Base-by-base conservation (phyloP, 2,888 invertebrate species). In the Ditula angustiorana region DNA sequence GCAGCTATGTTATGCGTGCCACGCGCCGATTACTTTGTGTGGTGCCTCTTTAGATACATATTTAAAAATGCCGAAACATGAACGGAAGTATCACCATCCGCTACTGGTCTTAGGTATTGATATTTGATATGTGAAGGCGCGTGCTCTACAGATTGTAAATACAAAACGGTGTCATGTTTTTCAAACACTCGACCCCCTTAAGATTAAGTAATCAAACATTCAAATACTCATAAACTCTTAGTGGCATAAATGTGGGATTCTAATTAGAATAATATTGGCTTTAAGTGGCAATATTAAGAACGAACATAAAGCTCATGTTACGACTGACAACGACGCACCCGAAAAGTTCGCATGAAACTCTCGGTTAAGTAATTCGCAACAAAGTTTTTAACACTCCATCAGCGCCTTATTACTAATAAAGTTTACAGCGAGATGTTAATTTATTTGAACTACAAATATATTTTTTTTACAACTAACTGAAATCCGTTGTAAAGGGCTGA, bases 1-100 rank as follows among this genome's bases (percentile, higher is more conserved):
- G 24, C 7, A 58, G 41, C 57, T 33, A 44, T 44, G 57, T 58
- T 37, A 63, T 63, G 63, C 63, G 50, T 33, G n/a, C 41, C 62
- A 57, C 62, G 57, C 41, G 62, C 62, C 52, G 11, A 7, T 33
- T 44, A 44, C 50, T 56, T 37, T 60, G 56, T 53, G 64, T 52
- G 58, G 58, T 49, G 46, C 35, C 49, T 26, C 16, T 35, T 47
- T 52, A 28, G 35, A 37, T 46, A 64, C 28, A 37, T 53, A 53
- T 53, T 59, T 58, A 21, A 46, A 50, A 33, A 19, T 44, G 47
- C n/a, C 5, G 33, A 56, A 55, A 47, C 55, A 26, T 61, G 19
- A 58, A 26, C 63, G 57, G 57, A 63, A 63, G 50, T 57, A 44
- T 41, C n/a, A n/a, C 13, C n/a, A 19, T 61, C 35, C 50, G 41